A percentile compares a stretch with the other conserved stretches of the same genome.
Conservation (phyloP, 2,888 invertebrate genomes). For the Drosophila neonasuta region DNA sequence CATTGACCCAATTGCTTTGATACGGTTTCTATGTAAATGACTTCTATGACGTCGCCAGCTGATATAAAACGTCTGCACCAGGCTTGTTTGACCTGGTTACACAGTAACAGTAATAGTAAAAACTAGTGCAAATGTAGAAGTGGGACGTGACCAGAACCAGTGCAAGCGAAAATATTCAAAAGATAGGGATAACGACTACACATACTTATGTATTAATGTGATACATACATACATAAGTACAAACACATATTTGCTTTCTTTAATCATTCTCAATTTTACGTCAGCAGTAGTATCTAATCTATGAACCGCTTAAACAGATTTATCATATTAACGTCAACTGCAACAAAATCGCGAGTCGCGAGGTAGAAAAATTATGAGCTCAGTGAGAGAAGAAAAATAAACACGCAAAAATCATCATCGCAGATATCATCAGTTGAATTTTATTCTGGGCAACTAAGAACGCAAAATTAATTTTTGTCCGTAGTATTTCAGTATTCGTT, state of each 20-base stretch:
- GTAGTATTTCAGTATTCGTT: constrained; percentile 21
- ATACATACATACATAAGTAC: not conserved
- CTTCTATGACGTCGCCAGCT: constrained; percentile 39
- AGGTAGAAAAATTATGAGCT: constrained; percentile 24
- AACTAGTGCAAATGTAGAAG: constrained; percentile 45
- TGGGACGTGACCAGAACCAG: constrained; percentile 49
- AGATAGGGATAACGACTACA: constrained; percentile 6
- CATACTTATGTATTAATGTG: not conserved
- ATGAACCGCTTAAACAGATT: constrained; percentile 60
- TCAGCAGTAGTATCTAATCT: constrained; percentile 71
- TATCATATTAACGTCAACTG: constrained; percentile 62
- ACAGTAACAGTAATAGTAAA: constrained; percentile 31
- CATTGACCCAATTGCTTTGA: constrained; percentile 57
- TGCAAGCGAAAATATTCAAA: constrained; percentile 15
- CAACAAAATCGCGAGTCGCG: constrained; percentile 44
- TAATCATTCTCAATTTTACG: constrained; percentile 32
- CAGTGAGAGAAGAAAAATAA: constrained; percentile 17
- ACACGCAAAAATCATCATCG: constrained; percentile 4
- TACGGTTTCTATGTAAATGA: constrained; percentile 8
- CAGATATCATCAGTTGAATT: constrained; percentile 55
- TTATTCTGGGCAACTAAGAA: constrained; percentile 47
- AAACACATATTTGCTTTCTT: constrained; percentile 20
- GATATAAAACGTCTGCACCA: constrained; percentile 50
- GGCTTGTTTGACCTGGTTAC: constrained; percentile 66
- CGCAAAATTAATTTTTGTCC: constrained; percentile 38